Evolutionary conservation across 2,888 invertebrate genomes (phyloP).

Genomic region (Brachyptera risi): DNA sequence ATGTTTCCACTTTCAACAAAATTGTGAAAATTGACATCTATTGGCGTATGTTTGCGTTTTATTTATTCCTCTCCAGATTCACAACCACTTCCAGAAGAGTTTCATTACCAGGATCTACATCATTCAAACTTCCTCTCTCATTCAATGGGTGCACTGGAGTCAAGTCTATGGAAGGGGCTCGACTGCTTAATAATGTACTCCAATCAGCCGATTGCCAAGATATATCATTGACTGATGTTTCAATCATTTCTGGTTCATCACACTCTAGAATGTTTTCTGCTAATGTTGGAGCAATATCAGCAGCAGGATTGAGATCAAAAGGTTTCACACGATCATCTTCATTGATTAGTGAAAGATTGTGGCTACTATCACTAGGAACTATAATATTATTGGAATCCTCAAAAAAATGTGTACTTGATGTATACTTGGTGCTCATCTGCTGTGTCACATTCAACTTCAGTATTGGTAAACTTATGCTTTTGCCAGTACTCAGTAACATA

Average conservation of each 20-base stretch:
- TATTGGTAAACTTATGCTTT: slow-evolving; percentile 1
- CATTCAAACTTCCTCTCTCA: background rate
- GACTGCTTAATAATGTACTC: slow-evolving; percentile 23
- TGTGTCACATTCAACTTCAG: background rate
- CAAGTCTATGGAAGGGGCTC: slow-evolving; percentile 7
- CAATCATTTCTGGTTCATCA: background rate
- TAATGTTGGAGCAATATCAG: background rate
- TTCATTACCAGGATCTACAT: slow-evolving; percentile 6
- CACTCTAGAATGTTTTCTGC: background rate
- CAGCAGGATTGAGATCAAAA: background rate
- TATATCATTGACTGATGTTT: background rate
- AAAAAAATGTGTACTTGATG: too few species aligned
- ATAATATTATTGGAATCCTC: slow-evolving; percentile 8
- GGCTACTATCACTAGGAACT: slow-evolving; percentile 6
- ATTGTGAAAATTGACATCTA: background rate
- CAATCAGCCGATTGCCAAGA: slow-evolving; percentile 28
- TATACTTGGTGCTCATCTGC: background rate
- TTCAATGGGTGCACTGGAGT: background rate
- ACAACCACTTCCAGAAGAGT: slow-evolving; percentile 12
- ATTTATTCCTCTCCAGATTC: background rate
- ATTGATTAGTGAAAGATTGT: background rate
- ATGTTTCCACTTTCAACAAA: background rate
- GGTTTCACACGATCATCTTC: background rate
- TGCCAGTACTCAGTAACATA: background rate
- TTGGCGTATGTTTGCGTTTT: background rate